A percentile compares a stretch with the other conserved stretches of the same genome.
These are phyloP conservation scores for Graphium colonna DNA, from an alignment of 2,888 invertebrate genomes.

Conservation along the genomic window DNA sequence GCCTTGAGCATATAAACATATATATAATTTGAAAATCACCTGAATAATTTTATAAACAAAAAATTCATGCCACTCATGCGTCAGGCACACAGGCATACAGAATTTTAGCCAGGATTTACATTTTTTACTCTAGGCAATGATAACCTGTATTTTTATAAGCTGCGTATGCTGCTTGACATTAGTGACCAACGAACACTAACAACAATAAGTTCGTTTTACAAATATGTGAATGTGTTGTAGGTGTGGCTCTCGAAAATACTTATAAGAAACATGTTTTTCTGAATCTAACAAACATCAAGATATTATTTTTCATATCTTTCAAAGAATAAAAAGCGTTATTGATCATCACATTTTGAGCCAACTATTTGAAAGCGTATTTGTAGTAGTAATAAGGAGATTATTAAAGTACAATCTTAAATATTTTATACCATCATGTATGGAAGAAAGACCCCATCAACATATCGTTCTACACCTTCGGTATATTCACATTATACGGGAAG, in stretches of 20 bases:
- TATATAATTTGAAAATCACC: too few relatives aligned
- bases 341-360: neutral
- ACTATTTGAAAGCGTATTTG: too few relatives aligned
- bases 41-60: too few relatives aligned
- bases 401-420: slow-evolving; percentile 1
- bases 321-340: neutral
- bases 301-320: neutral
- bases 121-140: too few relatives aligned
- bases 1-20: too few relatives aligned
- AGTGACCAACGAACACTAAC: neutral
- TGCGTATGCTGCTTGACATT: too few relatives aligned
- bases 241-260: slow-evolving; percentile 13
- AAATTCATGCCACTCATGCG: too few relatives aligned
- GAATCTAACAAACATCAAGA: neutral
- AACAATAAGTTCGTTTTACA: slow-evolving; percentile 19
- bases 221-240: slow-evolving; percentile 2
- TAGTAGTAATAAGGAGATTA: slow-evolving; percentile 5
- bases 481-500: slow-evolving; percentile 92
- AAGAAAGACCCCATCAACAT: slow-evolving; percentile 90
- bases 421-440: slow-evolving; percentile 78
- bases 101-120: too few relatives aligned
- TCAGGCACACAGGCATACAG: too few relatives aligned
- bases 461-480: slow-evolving; percentile 90
- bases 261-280: slow-evolving; percentile 4
- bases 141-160: too few relatives aligned